phyloP scores from a whole-genome alignment of 2,113 vertebrate genomes.

The Chaenocephalus aceratus region DNA sequence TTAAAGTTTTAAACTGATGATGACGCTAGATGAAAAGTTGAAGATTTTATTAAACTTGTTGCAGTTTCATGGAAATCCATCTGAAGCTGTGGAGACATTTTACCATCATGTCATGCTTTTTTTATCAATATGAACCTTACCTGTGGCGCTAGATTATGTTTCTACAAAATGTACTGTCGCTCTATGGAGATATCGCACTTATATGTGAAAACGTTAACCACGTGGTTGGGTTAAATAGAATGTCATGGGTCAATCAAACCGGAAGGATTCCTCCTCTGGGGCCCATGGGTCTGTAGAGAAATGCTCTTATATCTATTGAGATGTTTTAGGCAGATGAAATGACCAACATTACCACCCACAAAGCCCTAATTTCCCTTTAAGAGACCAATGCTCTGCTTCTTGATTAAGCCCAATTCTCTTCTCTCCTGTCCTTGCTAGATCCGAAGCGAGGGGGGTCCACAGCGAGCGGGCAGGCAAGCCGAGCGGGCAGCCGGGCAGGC shows the following conservation, averaged over 20 bases:
- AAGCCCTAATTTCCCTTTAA: neutral
- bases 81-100: neutral
- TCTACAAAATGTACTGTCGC: neutral
- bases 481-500: slow-evolving; percentile 92
- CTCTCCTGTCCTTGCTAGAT: slow-evolving; percentile 76
- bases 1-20: neutral
- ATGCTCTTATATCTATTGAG: neutral
- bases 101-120: no score
- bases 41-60: neutral
- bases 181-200: neutral
- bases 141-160: neutral
- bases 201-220: neutral
- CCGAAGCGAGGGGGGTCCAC: slow-evolving; percentile 87
- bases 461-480: slow-evolving; percentile 89
- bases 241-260: neutral
- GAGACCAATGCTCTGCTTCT: neutral
- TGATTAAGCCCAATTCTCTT: neutral
- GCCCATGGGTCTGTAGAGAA: neutral
- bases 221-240: neutral
- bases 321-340: neutral
- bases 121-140: neutral
- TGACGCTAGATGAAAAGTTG: neutral
- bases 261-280: neutral
- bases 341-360: neutral
- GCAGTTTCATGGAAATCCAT: neutral